Evolutionary conservation across 2,888 invertebrate genomes (phyloP), one percentile per base, ranked within the genome.

Genomic region (Stenotaenia linearis): DNA sequence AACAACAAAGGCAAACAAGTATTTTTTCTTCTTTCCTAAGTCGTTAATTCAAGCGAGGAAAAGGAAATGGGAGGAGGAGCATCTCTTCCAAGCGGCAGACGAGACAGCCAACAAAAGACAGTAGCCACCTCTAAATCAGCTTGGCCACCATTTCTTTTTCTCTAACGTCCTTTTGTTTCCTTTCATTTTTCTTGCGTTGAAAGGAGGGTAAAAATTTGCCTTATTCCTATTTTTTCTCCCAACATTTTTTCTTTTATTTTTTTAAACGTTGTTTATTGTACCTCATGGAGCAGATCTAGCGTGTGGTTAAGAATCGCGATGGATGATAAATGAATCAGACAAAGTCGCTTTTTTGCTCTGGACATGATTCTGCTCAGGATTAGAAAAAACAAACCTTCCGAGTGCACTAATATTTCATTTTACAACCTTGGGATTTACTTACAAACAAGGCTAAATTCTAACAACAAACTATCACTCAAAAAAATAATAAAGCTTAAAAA

Each of bases 401-500:
- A 69, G 25, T 69, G 69, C 69, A 69, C 69, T 69, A 69, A 69
- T 69, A 69, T 69, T 69, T 69, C 69, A 69, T 69, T 69, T 69
- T 69, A 69, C 69, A 69, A 69, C 25, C 69, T 69, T 69, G 69
- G 69, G 69, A 69, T 69, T 69, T 69, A 69, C 69, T 69, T 69
- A 69, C 69, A 69, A 69, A 69, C 69, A 69, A 28, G 69, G 28
- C 28, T 69, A 69, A 69, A 69, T 69, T 69, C 69, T 28, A 69
- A 9, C 25, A 69, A 69, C 69, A 69, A 69, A 69, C 69, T 10
- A 69, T 23, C 25, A 18, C 10, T 25, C 2, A 69, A 28, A 28
- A 4, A 69, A 69, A 69, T 28, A 69, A 69, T 23, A 28, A 69
- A 45, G 9, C 25, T 28, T 25, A 61, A 69, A 12, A 69, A 12